A percentile compares a stretch with the other conserved stretches of the same genome.
Evolutionary conservation across 2,888 invertebrate species (phyloP).

Genomic region (Xestobium rufovillosum): DNA sequence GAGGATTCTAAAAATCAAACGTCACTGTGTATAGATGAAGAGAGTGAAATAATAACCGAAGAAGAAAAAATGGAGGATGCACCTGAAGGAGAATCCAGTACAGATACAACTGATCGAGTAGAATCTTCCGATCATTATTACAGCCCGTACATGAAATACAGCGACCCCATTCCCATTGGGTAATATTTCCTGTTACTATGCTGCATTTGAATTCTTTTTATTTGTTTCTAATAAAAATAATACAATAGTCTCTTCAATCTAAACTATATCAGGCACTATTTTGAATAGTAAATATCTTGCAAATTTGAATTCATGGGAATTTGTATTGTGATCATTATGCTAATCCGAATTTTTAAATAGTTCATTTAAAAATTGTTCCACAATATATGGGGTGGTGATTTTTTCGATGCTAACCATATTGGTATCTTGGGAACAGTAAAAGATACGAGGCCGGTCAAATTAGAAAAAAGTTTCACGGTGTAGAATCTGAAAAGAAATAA

Average conservation of each 20-base stretch:
- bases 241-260: too few relatives aligned
- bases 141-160: conserved; percentile 49
- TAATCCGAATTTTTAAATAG: too few relatives aligned
- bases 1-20: conserved; percentile 38
- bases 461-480: too few relatives aligned
- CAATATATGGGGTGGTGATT: too few relatives aligned
- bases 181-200: too few relatives aligned
- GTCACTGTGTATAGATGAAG: conserved; percentile 63
- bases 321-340: conserved; percentile 8
- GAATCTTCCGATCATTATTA: conserved; percentile 13
- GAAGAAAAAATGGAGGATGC: conserved; percentile 26
- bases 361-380: too few relatives aligned
- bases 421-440: too few relatives aligned
- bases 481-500: too few relatives aligned
- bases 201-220: too few relatives aligned
- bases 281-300: conserved; percentile 5
- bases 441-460: too few relatives aligned
- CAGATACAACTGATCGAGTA: conserved; percentile 5
- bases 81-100: conserved; percentile 8
- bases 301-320: conserved; percentile 10
- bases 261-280: conserved; percentile 7
- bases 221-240: too few relatives aligned
- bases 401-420: too few relatives aligned
- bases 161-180: conserved; percentile 73
- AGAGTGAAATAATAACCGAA: conserved; percentile 46